Evolutionary conservation across 2,113 vertebrate genomes (phyloP).

Genomic region (Myiagra hebetior): DNA sequence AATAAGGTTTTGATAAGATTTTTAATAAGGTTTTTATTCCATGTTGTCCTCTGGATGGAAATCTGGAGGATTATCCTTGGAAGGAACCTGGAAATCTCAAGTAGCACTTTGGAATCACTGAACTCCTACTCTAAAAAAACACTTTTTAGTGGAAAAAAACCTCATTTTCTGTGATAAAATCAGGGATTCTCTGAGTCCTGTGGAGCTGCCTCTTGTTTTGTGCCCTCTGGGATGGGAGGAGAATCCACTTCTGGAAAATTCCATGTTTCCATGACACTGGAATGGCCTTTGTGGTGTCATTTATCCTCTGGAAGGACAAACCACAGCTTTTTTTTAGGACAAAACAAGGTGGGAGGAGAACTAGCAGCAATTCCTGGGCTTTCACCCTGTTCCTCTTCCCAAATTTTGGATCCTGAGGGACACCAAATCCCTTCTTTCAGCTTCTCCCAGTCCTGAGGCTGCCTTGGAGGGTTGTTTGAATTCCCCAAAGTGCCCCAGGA

Average conservation of each 20-base stretch:
- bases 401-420: neutral
- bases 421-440: neutral
- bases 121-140: neutral
- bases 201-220: neutral
- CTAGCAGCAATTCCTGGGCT: neutral
- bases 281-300: neutral
- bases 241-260: neutral
- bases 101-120: neutral
- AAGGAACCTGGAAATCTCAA: neutral
- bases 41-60: neutral
- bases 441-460: neutral
- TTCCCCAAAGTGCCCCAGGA: neutral
- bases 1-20: neutral
- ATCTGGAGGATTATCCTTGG: neutral
- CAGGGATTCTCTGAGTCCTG: neutral
- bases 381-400: neutral
- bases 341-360: neutral
- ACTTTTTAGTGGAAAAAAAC: neutral
- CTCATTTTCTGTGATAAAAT: neutral
- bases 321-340: neutral
- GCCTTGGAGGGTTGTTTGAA: neutral
- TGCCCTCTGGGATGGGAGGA: neutral
- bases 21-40: neutral
- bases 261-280: neutral
- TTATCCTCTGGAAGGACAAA: neutral